phyloP scores from a whole-genome alignment of 2,888 invertebrate species.

The Carterocephalus palaemon region DNA sequence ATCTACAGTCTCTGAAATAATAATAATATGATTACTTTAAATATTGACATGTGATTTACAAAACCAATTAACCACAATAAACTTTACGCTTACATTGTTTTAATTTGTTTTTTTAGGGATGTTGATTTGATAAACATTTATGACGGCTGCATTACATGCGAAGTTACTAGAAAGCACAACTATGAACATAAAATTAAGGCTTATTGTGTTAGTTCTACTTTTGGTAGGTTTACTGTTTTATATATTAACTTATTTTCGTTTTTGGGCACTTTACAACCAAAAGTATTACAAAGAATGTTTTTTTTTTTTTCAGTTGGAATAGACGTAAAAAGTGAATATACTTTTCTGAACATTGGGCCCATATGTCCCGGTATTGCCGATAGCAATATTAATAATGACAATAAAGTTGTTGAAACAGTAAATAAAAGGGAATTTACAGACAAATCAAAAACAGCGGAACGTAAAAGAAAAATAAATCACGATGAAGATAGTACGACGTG shows the following conservation, averaged over 20 bases:
- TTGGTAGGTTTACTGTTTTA: constrained; percentile 50
- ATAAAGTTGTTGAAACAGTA: constrained; percentile 1
- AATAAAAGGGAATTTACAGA: constrained; percentile 24
- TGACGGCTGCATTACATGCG: constrained; percentile 60
- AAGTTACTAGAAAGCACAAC: constrained; percentile 58
- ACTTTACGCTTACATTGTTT: too few species aligned
- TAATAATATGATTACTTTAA: too few species aligned
- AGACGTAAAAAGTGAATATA: constrained; percentile 61
- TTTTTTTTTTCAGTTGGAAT: constrained; percentile 70
- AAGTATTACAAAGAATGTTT: too few species aligned
- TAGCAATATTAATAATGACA: neutral
- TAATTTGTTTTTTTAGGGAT: constrained; percentile 68
- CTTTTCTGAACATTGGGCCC: constrained; percentile 47
- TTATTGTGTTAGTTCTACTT: constrained; percentile 79
- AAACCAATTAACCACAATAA: too few species aligned
- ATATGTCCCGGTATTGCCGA: neutral
- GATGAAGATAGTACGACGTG: constrained; percentile 40
- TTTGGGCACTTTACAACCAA: too few species aligned
- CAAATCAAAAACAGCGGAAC: constrained; percentile 39
- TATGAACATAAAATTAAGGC: constrained; percentile 68
- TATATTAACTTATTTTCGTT: neutral
- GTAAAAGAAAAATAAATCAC: constrained; percentile 51
- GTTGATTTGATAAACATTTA: constrained; percentile 63
- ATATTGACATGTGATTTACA: too few species aligned
- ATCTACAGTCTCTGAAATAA: too few species aligned